A percentile compares a stretch with the other conserved stretches of the same genome.
phyloP scores from a whole-genome alignment of 2,797 vertebrate genomes.

The Buphagus erythrorhynchus region DNA sequence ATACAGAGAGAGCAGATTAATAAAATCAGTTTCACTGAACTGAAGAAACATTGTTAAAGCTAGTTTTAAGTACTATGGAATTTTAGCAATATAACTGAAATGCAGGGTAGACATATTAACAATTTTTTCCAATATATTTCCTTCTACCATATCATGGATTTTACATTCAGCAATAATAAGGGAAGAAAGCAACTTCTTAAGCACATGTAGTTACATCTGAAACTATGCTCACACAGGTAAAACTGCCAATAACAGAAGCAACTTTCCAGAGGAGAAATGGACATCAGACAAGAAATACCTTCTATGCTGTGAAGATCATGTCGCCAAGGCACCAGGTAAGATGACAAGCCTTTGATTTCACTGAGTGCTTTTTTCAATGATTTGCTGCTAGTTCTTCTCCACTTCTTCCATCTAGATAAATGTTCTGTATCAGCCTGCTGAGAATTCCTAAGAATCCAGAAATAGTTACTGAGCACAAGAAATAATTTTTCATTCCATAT shows the following conservation, averaged over 20 bases:
- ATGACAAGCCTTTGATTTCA: slow-evolving; percentile 71
- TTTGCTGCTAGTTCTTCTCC: slow-evolving; percentile 77
- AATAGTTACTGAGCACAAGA: background rate
- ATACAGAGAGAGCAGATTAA: background rate
- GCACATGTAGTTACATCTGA: background rate
- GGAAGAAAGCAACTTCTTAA: background rate
- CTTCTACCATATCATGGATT: background rate
- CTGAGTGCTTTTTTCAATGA: slow-evolving; percentile 78
- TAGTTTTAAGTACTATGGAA: background rate
- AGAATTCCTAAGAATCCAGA: slow-evolving; percentile 53
- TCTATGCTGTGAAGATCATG: slow-evolving; percentile 89
- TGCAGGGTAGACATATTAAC: background rate
- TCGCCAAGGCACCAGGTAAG: slow-evolving; percentile 88
- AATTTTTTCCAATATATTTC: background rate
- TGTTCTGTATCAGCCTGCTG: slow-evolving; percentile 50
- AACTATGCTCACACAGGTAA: background rate
- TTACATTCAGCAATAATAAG: background rate
- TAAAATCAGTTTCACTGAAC: background rate
- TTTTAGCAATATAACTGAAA: background rate
- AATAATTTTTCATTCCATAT: background rate
- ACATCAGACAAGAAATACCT: slow-evolving; percentile 70
- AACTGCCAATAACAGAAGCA: background rate
- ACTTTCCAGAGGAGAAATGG: background rate
- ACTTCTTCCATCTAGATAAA: slow-evolving; percentile 78
- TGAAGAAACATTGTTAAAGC: background rate